phyloP scores from a whole-genome alignment of 2,797 vertebrate species.

The Eleutherodactylus coqui region DNA sequence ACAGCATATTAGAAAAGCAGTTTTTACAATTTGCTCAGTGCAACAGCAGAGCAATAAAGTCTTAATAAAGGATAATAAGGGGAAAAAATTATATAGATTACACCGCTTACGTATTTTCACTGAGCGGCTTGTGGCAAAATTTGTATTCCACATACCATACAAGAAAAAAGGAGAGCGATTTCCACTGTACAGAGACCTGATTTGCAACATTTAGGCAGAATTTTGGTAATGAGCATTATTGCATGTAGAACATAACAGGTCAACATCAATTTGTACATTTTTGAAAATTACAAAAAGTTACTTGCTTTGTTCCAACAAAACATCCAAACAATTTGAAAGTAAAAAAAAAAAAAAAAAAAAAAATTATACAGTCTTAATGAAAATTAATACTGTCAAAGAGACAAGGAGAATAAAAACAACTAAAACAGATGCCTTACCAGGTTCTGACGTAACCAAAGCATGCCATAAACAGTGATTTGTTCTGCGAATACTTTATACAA shows the following conservation, averaged over 20 bases:
- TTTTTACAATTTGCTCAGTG: too few relatives aligned
- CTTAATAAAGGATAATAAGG: background rate
- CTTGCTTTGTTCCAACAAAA: background rate
- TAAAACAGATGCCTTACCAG: background rate
- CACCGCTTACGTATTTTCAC: background rate
- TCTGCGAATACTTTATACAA: constrained; percentile 73
- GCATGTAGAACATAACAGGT: constrained; percentile 74
- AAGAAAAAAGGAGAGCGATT: constrained; percentile 65
- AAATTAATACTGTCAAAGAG: constrained; percentile 6
- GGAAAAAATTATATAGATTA: background rate
- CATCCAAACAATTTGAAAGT: constrained; percentile 25
- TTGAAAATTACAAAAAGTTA: constrained; percentile 3
- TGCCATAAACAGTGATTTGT: constrained; percentile 70
- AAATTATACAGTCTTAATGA: background rate
- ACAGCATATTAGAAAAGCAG: background rate
- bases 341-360: background rate
- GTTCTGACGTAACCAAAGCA: background rate
- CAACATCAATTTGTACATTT: constrained; percentile 68
- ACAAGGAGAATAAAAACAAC: background rate
- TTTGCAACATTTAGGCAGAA: constrained; percentile 72
- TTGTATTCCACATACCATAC: constrained; percentile 77
- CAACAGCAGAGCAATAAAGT: too few relatives aligned
- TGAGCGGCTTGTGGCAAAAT: constrained; percentile 71
- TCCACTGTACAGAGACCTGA: constrained; percentile 71
- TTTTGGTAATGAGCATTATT: constrained; percentile 74